Conservation (phyloP, 2,888 invertebrate species). For the Netelia virgata region DNA sequence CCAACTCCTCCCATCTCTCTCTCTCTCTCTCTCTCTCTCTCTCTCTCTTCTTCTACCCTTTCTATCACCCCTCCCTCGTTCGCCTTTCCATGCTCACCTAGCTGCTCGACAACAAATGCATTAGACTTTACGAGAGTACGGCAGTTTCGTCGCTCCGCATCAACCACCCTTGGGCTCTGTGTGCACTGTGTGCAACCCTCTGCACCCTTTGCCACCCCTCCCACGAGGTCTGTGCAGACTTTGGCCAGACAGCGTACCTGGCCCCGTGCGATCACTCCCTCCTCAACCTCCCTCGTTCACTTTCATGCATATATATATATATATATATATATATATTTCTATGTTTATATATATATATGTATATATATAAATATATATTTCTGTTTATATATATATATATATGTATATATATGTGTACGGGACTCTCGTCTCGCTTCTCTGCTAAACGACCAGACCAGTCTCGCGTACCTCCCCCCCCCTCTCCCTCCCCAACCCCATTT, state of each 20-base stretch:
- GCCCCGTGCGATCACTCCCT: constrained; percentile 71
- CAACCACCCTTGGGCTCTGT: constrained; percentile 63
- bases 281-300: constrained; percentile 43
- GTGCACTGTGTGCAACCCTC: constrained; percentile 48
- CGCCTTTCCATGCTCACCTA: constrained; percentile 63
- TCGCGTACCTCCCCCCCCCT: constrained; percentile 52
- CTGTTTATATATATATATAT: too few species aligned
- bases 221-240: constrained; percentile 74
- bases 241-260: constrained; percentile 78
- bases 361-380: constrained; percentile 8
- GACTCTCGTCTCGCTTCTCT: constrained; percentile 58
- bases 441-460: constrained; percentile 65
- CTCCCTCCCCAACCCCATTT: constrained; percentile 32
- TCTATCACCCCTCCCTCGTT: constrained; percentile 35
- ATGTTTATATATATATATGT: constrained; percentile 6
- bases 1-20: constrained; percentile 1
- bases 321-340: constrained; percentile 8
- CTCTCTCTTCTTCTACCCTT: constrained; percentile 41
- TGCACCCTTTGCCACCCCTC: constrained; percentile 45
- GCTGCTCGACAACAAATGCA: constrained; percentile 80
- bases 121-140: constrained; percentile 81
- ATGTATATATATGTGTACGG: constrained; percentile 15
- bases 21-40: constrained; percentile 30
- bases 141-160: constrained; percentile 74
- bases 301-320: constrained; percentile 3